A percentile compares a stretch with the other conserved stretches of the same genome.
phyloP scores from a whole-genome alignment of 2,797 vertebrate species.

The Halcyon smyrnensis region DNA sequence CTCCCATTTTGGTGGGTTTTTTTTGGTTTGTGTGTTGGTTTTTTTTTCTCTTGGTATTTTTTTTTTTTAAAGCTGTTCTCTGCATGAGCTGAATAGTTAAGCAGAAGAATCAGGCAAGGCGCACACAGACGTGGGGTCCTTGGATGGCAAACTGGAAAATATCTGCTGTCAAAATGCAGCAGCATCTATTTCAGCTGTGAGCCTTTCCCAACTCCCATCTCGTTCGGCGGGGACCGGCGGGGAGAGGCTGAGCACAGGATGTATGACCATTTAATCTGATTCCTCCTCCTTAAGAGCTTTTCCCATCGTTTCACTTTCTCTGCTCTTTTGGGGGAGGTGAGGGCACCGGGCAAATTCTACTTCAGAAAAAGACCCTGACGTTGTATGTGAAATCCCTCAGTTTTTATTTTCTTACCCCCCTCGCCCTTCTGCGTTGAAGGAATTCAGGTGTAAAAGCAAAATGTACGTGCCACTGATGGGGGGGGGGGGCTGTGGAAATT shows the following conservation, averaged over 20 bases:
- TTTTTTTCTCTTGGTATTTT: not conserved
- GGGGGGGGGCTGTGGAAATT: not conserved
- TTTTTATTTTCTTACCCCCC: not conserved
- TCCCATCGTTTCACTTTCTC: conserved; percentile 55
- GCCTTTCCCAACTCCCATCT: conserved; percentile 54
- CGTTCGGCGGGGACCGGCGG: not conserved
- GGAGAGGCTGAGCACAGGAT: conserved; percentile 26
- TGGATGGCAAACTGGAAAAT: conserved; percentile 58
- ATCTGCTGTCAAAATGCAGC: conserved; percentile 59
- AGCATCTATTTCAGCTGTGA: conserved; percentile 53
- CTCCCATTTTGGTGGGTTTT: no score
- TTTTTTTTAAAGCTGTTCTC: conserved; percentile 17
- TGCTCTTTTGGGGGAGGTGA: conserved; percentile 1
- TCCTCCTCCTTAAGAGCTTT: conserved; percentile 50
- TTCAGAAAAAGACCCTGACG: conserved; percentile 37
- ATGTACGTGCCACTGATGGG: not conserved
- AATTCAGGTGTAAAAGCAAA: conserved; percentile 15
- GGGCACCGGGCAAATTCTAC: not conserved
- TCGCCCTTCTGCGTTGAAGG: not conserved
- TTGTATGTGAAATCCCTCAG: not conserved
- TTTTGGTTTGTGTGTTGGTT: no score
- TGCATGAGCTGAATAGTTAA: conserved; percentile 68
- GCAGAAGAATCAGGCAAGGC: conserved; percentile 54
- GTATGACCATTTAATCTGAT: conserved; percentile 38
- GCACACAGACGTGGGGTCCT: conserved; percentile 49